Conservation (phyloP, 2,113 vertebrate genomes). For the Rattus rattus region DNA sequence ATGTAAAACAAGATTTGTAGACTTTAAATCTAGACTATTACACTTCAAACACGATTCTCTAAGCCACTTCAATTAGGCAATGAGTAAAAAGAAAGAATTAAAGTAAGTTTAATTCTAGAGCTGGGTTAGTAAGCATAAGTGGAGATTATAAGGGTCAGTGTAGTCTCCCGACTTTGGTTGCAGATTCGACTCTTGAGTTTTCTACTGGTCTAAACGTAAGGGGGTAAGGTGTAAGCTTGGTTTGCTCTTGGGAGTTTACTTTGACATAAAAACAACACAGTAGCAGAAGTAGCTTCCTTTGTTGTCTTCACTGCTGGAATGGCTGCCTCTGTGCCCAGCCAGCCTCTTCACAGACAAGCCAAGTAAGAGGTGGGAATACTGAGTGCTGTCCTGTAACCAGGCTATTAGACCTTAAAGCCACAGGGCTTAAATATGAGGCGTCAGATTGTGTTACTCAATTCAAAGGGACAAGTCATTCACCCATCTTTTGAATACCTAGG, state of each 20-base stretch:
- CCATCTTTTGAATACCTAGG: neutral
- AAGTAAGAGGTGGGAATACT: neutral
- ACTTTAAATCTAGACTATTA: neutral
- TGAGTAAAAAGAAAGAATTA: neutral
- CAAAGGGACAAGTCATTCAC: neutral
- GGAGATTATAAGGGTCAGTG: neutral
- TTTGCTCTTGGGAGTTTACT: neutral
- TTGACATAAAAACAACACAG: neutral
- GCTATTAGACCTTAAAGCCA: neutral
- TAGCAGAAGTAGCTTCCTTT: neutral
- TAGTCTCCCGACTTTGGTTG: neutral
- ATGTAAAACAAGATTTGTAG: neutral
- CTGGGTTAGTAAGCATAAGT: neutral
- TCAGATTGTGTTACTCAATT: neutral
- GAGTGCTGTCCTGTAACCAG: neutral
- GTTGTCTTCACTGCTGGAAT: neutral
- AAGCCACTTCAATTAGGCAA: constrained; percentile 43
- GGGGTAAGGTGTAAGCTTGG: neutral
- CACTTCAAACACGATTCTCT: neutral
- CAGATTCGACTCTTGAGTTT: constrained; percentile 43
- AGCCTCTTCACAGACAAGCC: neutral
- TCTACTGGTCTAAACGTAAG: neutral
- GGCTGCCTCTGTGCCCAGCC: neutral
- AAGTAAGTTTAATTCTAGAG: constrained; percentile 19
- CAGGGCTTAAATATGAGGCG: neutral